Base-by-base conservation (phyloP, 2,113 vertebrate species). In the Coregonus clupeaformis region DNA sequence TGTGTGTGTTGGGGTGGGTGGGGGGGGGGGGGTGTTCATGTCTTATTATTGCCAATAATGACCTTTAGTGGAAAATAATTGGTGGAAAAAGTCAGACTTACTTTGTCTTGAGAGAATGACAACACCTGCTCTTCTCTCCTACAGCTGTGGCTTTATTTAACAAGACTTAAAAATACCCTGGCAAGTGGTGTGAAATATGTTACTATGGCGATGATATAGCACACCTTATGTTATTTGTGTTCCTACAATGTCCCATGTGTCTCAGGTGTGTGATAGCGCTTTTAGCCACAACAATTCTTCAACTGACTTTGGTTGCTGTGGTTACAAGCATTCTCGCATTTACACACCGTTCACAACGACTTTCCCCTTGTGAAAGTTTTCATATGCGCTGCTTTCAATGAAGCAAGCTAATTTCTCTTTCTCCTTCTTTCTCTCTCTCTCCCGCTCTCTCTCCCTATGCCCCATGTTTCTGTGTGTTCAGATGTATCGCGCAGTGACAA, bases 401-500 rank as follows among this genome's bases (percentile, higher is more conserved):
- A 42, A 42, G 70, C 29, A 72, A 59, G 49, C 27, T 22, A 14
- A 42, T 42, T 60, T 60, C 0, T 29, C 29, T 72, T 27, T 42
- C 55, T 62, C 9, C 2, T 11, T 42, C 36, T 20, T 11, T 24
- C 16, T 36, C 25, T 25, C n/a, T 72, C 27, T 57, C 16, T 42
- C 9, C 32, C 1, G 36, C 20, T 62, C 55, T 20, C 5, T 30
- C 25, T 24, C 42, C 57, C 2, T 60, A 5, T 73, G 66, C 25
- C 24, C 69, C 49, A 62, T 78, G 20, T 68, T 13, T 52, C 12
- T 81, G 67, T 64, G 9, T 77, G 88, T 90, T 84, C 94, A 99
- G 97, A 99, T 93, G 94, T 94, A 85, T 99, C 97, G 76, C 95
- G 98, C 85, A 94, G 94, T 76, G 97, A 98, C 92, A 99, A 98